Percentiles rank a stretch among this genome's conserved stretches.
Conservation (phyloP, 2,797 vertebrate genomes). For the Coreius guichenoti region DNA sequence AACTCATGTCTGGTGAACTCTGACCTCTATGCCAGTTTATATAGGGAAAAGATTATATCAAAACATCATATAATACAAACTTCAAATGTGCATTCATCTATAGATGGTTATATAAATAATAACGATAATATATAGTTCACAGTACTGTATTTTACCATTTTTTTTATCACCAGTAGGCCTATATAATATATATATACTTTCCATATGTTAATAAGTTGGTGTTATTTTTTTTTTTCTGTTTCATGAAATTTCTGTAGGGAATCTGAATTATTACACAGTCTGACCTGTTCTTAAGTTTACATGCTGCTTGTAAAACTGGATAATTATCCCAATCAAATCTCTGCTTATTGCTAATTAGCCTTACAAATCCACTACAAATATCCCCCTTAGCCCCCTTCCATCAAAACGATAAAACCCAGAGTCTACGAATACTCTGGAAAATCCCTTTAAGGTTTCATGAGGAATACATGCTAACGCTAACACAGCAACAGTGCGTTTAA, state of each 20-base stretch:
- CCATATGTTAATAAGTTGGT: neutral
- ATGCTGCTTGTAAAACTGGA: neutral
- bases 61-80: neutral
- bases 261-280: neutral
- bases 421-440: conserved; percentile 23
- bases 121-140: neutral
- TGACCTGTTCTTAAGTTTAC: neutral
- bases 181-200: too few relatives aligned
- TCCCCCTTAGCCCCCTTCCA: conserved; percentile 6
- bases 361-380: conserved; percentile 12
- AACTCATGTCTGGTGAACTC: neutral
- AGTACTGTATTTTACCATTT: too few relatives aligned
- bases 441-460: conserved; percentile 26
- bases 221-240: neutral
- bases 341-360: conserved; percentile 12
- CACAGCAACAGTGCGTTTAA: conserved; percentile 33
- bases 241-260: neutral
- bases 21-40: neutral
- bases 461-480: conserved; percentile 37
- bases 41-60: neutral
- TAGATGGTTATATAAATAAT: neutral
- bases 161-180: too few relatives aligned
- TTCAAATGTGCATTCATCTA: neutral
- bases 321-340: conserved; percentile 19
- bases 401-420: conserved; percentile 11